These are phyloP conservation scores for Furcifer pardalis DNA, from an alignment of 2,797 vertebrate genomes.

Conservation along the genomic window DNA sequence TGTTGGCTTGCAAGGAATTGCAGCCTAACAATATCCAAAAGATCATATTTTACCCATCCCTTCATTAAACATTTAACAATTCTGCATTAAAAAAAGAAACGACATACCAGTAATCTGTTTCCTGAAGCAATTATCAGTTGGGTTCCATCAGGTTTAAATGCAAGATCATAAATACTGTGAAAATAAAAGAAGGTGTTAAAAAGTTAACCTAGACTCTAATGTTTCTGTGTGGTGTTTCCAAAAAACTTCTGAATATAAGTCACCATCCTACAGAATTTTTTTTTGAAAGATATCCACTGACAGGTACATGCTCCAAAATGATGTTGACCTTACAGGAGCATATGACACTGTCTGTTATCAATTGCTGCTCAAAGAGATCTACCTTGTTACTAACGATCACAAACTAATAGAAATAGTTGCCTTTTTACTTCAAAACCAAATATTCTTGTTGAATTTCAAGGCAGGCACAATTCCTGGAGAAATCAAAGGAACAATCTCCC, in stretches of 20 bases:
- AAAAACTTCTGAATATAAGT: background rate
- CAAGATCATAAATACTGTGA: constrained; percentile 91
- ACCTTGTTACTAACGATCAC: no score
- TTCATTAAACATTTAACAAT: background rate
- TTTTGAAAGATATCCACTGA: background rate
- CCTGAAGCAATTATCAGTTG: constrained; percentile 95
- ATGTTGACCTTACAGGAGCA: no score
- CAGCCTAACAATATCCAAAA: no score
- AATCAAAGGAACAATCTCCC: no score
- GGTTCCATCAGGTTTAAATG: constrained; percentile 96
- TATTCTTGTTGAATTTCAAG: no score
- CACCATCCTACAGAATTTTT: background rate
- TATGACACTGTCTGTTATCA: no score
- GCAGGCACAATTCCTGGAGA: no score
- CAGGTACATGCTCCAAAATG: background rate
- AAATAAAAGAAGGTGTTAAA: constrained; percentile 41
- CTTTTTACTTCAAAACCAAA: no score
- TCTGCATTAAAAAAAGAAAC: constrained; percentile 2
- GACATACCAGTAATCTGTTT: constrained; percentile 90
- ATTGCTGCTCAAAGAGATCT: no score
- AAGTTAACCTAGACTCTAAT: constrained; percentile 3
- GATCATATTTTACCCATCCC: no score
- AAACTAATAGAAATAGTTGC: no score
- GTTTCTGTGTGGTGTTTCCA: background rate
- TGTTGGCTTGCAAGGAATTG: no score